phyloP scores from a whole-genome alignment of 1,140 invertebrate species.

The Episyrphus balteatus region DNA sequence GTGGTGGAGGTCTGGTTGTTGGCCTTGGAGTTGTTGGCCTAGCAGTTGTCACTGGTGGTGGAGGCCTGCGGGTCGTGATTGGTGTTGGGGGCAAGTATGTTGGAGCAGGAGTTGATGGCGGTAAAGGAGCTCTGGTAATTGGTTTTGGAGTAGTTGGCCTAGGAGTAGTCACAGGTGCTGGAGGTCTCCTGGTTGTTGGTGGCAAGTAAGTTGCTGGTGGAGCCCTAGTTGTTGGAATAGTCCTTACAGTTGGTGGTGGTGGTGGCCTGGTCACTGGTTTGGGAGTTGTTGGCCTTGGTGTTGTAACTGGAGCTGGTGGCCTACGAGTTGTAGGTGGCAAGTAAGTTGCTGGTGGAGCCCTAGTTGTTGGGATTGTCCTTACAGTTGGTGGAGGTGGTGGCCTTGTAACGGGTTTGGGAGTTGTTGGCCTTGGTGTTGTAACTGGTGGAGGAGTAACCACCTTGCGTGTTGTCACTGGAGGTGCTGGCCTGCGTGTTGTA shows the following conservation, averaged over 20 bases:
- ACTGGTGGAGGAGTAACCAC: not conserved
- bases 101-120: not conserved
- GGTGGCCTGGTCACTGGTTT: not conserved
- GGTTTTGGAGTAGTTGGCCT: constrained; percentile 7
- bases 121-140: constrained; percentile 1
- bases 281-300: not conserved
- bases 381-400: not conserved
- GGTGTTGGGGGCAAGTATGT: not conserved
- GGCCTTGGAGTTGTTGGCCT: not conserved
- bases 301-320: constrained; percentile 2
- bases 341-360: not conserved
- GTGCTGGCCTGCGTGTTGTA: not conserved
- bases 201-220: constrained; percentile 7
- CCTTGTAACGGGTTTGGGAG: constrained; percentile 2
- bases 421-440: not conserved
- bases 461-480: not conserved
- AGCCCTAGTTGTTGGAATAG: not conserved
- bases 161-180: constrained; percentile 1
- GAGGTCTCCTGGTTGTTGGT: constrained; percentile 16
- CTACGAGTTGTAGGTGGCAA: not conserved
- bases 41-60: not conserved
- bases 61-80: not conserved
- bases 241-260: no score
- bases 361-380: not conserved
- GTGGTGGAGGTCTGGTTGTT: no score